Conservation (phyloP, 2,113 vertebrate genomes). For the Anoplopoma fimbria region DNA sequence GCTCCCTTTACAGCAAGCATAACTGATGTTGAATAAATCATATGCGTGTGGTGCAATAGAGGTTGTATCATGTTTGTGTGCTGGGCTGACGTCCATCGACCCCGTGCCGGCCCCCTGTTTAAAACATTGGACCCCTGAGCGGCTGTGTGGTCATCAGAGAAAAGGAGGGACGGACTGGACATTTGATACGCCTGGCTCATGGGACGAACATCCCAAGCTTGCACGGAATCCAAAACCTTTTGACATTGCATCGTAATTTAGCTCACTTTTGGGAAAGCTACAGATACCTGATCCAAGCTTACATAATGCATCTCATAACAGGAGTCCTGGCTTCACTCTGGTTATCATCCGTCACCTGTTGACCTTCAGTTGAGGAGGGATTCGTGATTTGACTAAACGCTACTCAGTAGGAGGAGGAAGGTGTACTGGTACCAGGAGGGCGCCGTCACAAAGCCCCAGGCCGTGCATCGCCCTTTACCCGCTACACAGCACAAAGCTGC, state of each 20-base stretch:
- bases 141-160: constrained; percentile 26
- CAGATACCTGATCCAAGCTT: constrained; percentile 20
- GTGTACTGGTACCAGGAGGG: constrained; percentile 26
- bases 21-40: not conserved
- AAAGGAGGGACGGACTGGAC: constrained; percentile 16
- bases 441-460: not conserved
- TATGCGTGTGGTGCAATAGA: not conserved
- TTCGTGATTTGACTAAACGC: constrained; percentile 14
- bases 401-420: constrained; percentile 16
- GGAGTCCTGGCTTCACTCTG: constrained; percentile 24
- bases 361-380: constrained; percentile 1
- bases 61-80: not conserved
- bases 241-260: constrained; percentile 61
- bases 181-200: constrained; percentile 58
- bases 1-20: not conserved
- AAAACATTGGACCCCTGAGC: not conserved
- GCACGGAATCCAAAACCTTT: constrained; percentile 54
- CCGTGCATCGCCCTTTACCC: constrained; percentile 16
- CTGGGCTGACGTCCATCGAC: not conserved
- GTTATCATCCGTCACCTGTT: constrained; percentile 35
- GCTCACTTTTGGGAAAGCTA: constrained; percentile 47
- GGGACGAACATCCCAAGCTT: constrained; percentile 51
- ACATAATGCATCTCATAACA: constrained; percentile 31
- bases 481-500: constrained; percentile 37
- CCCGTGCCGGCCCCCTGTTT: constrained; percentile 39